Percentiles rank a stretch among this genome's conserved stretches.
phyloP scores from a whole-genome alignment of 1,140 invertebrate genomes.

The Riptortus pedestris region DNA sequence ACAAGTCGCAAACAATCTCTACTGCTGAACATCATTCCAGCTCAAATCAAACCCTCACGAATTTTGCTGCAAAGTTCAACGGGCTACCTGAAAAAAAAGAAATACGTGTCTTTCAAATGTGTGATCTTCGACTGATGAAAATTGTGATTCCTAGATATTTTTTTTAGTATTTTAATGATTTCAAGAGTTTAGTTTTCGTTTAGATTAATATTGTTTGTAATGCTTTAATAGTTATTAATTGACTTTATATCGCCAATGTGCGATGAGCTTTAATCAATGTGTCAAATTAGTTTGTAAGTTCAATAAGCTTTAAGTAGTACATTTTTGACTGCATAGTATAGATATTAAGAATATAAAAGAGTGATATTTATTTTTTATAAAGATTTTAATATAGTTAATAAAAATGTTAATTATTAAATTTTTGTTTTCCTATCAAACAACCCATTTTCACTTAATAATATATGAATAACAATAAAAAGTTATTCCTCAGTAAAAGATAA shows the following conservation, averaged over 20 bases:
- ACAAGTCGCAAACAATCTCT: slow-evolving; percentile 9
- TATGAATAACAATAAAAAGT: no score
- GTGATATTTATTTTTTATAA: background rate
- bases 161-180: background rate
- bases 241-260: background rate
- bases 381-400: background rate
- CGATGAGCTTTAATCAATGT: background rate
- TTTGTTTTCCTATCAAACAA: background rate
- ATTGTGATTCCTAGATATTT: background rate
- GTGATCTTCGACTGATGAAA: slow-evolving; percentile 1
- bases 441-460: background rate
- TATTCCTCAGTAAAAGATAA: no score
- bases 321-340: background rate
- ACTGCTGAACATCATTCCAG: background rate
- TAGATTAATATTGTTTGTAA: background rate
- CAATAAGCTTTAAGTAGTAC: background rate
- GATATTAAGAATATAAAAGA: background rate
- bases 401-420: background rate
- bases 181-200: background rate
- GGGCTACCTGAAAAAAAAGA: background rate
- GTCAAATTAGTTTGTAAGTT: background rate
- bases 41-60: no score
- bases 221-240: background rate
- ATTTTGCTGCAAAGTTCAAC: no score
- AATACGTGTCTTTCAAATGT: slow-evolving; percentile 2